Conservation (phyloP, 2,113 vertebrate species). For the Phylloscopus trochiloides region DNA sequence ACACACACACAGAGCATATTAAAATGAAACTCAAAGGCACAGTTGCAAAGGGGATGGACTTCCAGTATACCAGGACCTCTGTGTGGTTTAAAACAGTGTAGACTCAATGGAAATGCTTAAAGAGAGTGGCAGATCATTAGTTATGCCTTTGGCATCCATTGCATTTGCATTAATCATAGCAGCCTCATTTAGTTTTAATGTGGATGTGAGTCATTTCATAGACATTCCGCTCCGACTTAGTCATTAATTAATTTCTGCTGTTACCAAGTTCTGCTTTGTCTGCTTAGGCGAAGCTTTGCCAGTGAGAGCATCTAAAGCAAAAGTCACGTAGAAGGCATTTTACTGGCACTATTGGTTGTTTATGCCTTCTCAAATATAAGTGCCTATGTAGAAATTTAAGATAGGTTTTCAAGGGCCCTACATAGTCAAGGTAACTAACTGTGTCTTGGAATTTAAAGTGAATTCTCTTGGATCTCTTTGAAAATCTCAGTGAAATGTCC, state of each 20-base stretch:
- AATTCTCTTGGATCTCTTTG: background rate
- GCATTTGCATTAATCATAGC: slow-evolving; percentile 62
- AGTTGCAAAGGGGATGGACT: background rate
- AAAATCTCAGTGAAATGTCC: background rate
- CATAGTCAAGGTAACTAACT: no score
- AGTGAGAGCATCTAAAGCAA: background rate
- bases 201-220: slow-evolving; percentile 63
- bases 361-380: background rate
- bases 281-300: background rate
- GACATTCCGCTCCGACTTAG: background rate
- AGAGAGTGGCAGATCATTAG: slow-evolving; percentile 33
- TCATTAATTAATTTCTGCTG: slow-evolving; percentile 61
- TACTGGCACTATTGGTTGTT: background rate
- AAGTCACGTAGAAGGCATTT: background rate
- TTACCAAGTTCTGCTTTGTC: slow-evolving; percentile 60
- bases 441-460: background rate
- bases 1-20: slow-evolving; percentile 1
- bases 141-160: slow-evolving; percentile 47
- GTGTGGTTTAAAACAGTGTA: background rate
- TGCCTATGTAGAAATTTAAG: background rate
- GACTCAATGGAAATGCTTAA: slow-evolving; percentile 10
- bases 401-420: background rate
- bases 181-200: slow-evolving; percentile 62
- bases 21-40: slow-evolving; percentile 34
- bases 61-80: background rate